A percentile compares a stretch with the other conserved stretches of the same genome.
Evolutionary conservation across 2,797 vertebrate species (phyloP).

Genomic region (Danionella dracula): DNA sequence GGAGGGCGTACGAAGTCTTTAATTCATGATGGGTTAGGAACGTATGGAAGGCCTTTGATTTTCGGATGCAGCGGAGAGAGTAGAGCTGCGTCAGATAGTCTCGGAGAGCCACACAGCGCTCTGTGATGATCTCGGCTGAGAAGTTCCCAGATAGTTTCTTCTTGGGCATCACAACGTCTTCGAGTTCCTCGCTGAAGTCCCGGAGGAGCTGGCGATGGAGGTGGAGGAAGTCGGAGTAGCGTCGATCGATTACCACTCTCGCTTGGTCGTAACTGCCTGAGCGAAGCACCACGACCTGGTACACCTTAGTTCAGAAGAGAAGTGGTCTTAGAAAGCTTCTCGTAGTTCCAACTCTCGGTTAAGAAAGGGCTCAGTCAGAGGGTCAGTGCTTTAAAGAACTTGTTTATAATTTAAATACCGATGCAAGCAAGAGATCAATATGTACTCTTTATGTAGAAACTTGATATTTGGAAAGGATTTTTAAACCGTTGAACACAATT

Average conservation of each 20-base stretch:
- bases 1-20: constrained; percentile 68
- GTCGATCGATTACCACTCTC: constrained; percentile 77
- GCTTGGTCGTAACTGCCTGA: constrained; percentile 84
- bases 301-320: constrained; percentile 63
- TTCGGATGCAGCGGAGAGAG: constrained; percentile 66
- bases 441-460: no score
- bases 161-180: constrained; percentile 79
- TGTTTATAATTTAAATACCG: no score
- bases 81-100: constrained; percentile 80
- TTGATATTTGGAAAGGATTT: no score
- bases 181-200: constrained; percentile 81
- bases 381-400: no score
- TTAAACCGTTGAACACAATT: no score
- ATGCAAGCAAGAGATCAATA: no score
- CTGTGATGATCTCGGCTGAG: constrained; percentile 68
- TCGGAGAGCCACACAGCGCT: constrained; percentile 76
- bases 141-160: constrained; percentile 81
- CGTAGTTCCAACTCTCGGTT: no score
- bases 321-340: no score
- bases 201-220: constrained; percentile 76
- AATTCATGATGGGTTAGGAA: constrained; percentile 82
- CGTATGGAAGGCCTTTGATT: constrained; percentile 64
- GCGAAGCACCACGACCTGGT: constrained; percentile 81
- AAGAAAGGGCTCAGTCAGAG: no score
- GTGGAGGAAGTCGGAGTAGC: constrained; percentile 82